Conservation (phyloP, 2,888 invertebrate species). For the Disparrhopalites patrizii region DNA sequence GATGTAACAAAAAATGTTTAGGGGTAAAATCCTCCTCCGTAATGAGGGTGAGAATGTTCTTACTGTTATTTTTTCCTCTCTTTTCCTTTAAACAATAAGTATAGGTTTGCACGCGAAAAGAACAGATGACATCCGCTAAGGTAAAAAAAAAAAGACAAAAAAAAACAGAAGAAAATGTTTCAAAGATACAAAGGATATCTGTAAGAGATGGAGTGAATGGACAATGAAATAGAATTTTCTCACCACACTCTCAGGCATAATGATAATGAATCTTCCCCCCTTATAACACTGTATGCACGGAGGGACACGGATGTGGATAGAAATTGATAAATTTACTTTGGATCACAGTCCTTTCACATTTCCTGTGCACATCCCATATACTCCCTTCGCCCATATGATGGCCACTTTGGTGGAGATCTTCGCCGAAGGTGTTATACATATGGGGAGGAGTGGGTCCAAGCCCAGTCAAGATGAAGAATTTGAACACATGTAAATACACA, state of each 20-base stretch:
- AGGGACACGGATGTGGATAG: conserved; percentile 22
- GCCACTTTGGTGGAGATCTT: no score
- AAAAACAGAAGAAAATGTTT: not conserved
- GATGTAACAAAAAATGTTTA: no score
- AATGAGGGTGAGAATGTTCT: conserved; percentile 5
- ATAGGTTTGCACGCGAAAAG: not conserved
- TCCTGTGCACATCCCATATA: no score
- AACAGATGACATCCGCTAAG: conserved; percentile 10
- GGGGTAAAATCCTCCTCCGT: not conserved
- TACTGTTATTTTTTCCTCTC: not conserved
- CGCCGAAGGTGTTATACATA: no score
- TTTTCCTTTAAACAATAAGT: not conserved
- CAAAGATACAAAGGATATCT: not conserved
- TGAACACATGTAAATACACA: no score
- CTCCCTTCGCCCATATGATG: no score
- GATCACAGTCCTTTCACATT: conserved; percentile 1
- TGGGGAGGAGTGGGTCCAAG: no score
- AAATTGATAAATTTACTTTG: conserved; percentile 28
- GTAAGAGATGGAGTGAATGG: conserved; percentile 1
- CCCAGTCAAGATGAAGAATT: no score
- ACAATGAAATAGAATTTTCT: conserved; percentile 22
- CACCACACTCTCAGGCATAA: conserved; percentile 13
- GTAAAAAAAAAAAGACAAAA: not conserved
- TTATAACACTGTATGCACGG: not conserved
- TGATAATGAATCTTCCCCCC: not conserved